phyloP scores from a whole-genome alignment of 1,140 invertebrate species.

The Pemphigus obesinymphae region DNA sequence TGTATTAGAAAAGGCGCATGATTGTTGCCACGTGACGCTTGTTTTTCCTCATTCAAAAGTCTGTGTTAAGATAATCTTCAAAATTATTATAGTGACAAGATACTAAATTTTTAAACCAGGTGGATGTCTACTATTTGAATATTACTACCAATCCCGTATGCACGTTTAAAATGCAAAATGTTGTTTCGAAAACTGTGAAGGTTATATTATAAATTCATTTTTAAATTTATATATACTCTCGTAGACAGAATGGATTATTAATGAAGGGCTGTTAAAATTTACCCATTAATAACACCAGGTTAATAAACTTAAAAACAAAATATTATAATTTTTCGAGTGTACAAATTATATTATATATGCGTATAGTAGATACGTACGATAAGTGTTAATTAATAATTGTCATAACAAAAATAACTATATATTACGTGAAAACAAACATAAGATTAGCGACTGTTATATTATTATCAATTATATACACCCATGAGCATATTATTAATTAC shows the following conservation, averaged over 20 bases:
- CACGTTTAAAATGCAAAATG: conserved; percentile 30
- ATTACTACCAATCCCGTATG: not conserved
- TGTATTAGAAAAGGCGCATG: no score
- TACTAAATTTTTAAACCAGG: no score
- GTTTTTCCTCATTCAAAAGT: no score
- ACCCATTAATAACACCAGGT: conserved; percentile 4
- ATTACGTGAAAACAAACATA: not conserved
- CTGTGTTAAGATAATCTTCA: no score
- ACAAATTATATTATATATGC: conserved; percentile 9
- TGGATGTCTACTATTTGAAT: not conserved
- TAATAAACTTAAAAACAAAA: not conserved
- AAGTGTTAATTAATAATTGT: not conserved
- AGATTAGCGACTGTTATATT: not conserved
- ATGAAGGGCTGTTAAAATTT: conserved; percentile 7
- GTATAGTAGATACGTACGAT: not conserved
- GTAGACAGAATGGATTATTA: not conserved
- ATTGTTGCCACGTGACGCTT: no score
- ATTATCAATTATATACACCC: no score
- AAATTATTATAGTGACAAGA: no score
- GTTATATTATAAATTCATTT: conserved; percentile 13
- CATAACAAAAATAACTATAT: not conserved
- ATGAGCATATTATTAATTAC: no score
- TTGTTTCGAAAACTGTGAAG: conserved; percentile 12
- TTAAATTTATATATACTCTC: not conserved
- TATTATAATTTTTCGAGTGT: not conserved